phyloP scores from a whole-genome alignment of 2,113 vertebrate species.

The Bubalus kerabau region DNA sequence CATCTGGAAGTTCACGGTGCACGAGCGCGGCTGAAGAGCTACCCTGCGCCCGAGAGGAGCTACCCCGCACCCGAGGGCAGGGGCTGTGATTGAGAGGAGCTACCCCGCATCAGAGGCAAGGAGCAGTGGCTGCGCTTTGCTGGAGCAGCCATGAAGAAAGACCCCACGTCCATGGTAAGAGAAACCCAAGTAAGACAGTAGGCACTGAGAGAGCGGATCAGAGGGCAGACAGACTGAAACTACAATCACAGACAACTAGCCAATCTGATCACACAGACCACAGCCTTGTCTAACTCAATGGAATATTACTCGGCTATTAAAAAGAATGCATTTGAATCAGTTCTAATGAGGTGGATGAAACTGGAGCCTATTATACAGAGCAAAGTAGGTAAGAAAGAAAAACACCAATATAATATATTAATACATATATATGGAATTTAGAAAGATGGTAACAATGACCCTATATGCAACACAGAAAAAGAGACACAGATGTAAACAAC shows the following conservation, averaged over 20 bases:
- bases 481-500: not conserved
- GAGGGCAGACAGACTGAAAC: too few relatives aligned
- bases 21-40: rapidly evolving
- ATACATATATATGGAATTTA: not conserved
- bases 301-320: not conserved
- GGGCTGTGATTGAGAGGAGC: rapidly evolving
- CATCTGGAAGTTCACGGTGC: too few relatives aligned
- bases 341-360: not conserved
- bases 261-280: too few relatives aligned
- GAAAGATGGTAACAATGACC: not conserved
- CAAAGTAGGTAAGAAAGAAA: not conserved
- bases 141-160: too few relatives aligned
- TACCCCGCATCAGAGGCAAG: too few relatives aligned
- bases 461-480: not conserved
- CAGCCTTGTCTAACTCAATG: not conserved
- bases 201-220: too few relatives aligned
- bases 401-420: not conserved
- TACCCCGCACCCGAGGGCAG: too few relatives aligned
- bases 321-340: not conserved
- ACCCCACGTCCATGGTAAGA: too few relatives aligned
- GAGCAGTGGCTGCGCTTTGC: too few relatives aligned
- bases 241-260: too few relatives aligned
- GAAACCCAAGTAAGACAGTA: too few relatives aligned
- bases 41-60: too few relatives aligned
- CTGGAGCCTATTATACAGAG: not conserved